Base-by-base conservation (phyloP, 2,113 vertebrate genomes). In the Lepidothrix coronata region DNA sequence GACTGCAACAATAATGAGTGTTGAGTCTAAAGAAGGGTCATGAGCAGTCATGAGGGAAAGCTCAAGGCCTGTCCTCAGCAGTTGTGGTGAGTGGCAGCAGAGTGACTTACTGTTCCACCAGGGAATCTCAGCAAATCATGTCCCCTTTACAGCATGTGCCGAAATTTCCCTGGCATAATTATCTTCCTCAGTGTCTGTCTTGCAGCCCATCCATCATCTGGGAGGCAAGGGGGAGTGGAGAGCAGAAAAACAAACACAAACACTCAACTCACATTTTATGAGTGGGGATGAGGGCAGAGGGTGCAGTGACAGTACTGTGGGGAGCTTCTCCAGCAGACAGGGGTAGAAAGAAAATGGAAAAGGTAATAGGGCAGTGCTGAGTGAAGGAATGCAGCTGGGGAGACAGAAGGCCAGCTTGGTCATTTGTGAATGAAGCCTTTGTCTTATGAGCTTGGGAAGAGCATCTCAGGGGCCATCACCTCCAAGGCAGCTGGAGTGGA, bases 101-200 rank as follows among this genome's bases (percentile, higher is more conserved):
- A 85, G 61, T 2, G 0, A 55, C 54, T 81, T 27, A 12, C 31
- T 46, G 74, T 14, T 77, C n/a, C 2, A 0, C 28, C 3, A 2
- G 63, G 48, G 62, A 84, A 78, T 46, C 59, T 80, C 75, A 22
- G 61, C 19, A 83, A 91, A 48, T 81, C 12, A 2, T 20, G 41
- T 85, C 51, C 21, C 16, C 66, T 62, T 83, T 48, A 66, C 11
- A 11, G 65, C 37, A 85, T n/a, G 41, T 25, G 28, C 57, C 9
- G 11, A 81, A 67, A 92, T 78, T 62, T 95, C 55, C 55, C n/a
- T 6, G 1, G 67, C 0, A 16, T 41, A 84, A 91, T 84, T 73
- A 43, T 85, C 93, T 92, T 90, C 68, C 35, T 46, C 68, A 5
- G 14, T 11, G 44, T 55, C 84, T 91, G 46, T 86, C 92, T 71